Conservation (phyloP, 2,113 vertebrate genomes). For the Pomatostomus ruficeps region DNA sequence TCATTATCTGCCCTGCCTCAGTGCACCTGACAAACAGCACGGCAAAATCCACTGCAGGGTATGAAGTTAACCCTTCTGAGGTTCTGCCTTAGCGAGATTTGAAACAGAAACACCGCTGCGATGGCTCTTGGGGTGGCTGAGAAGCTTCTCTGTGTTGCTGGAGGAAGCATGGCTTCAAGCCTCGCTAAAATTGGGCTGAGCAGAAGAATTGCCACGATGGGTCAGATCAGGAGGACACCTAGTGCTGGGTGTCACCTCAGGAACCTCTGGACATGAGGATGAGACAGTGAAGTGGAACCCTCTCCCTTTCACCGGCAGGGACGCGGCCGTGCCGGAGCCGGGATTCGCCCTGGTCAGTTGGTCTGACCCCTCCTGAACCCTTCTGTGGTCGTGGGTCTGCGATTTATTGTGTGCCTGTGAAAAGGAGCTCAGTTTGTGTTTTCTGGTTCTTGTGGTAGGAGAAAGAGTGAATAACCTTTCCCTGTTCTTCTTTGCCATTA, state of each 20-base stretch:
- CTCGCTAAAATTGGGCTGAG: background rate
- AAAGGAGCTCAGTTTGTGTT: background rate
- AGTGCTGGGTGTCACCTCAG: background rate
- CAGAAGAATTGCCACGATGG: background rate
- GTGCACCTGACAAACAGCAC: background rate
- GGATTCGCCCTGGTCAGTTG: background rate
- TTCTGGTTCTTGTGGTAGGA: background rate
- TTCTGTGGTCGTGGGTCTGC: background rate
- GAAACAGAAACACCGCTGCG: accelerated
- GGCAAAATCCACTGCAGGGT: background rate
- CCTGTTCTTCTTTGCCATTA: background rate
- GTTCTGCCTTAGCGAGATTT: background rate
- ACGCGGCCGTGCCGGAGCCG: accelerated
- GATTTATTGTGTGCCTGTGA: background rate
- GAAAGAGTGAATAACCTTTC: background rate
- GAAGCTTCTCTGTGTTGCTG: background rate
- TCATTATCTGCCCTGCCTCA: background rate
- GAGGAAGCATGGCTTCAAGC: background rate
- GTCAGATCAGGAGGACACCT: background rate
- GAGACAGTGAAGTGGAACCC: background rate
- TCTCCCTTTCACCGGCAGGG: accelerated
- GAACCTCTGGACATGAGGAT: background rate
- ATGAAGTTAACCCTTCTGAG: background rate
- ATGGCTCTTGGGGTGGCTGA: background rate
- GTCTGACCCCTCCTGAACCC: background rate